Evolutionary conservation across 2,888 invertebrate species (phyloP).

Genomic region (Ligdia adustata): DNA sequence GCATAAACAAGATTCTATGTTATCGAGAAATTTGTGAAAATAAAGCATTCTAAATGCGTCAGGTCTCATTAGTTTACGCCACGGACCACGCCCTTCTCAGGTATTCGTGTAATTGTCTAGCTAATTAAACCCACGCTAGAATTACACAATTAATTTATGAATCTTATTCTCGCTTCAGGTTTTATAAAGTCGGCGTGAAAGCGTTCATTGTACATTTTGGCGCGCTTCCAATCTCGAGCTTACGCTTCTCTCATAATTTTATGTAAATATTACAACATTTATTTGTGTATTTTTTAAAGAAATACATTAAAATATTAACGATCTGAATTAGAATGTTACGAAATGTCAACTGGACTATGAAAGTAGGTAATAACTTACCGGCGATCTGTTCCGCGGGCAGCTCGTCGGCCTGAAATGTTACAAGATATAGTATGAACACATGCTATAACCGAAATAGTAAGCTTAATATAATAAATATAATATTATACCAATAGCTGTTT

Average conservation of each 20-base stretch:
- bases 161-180: conserved; percentile 39
- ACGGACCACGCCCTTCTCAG: conserved; percentile 49
- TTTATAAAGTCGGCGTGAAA: conserved; percentile 67
- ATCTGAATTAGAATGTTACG: conserved; percentile 11
- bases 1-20: too few species aligned
- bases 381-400: conserved; percentile 96
- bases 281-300: conserved; percentile 44
- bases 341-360: not conserved
- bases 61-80: conserved; percentile 10
- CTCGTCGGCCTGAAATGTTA: conserved; percentile 91
- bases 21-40: not conserved
- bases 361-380: conserved; percentile 84
- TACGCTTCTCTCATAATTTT: conserved; percentile 54
- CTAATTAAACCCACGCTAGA: conserved; percentile 62
- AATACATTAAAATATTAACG: too few species aligned
- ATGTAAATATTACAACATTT: conserved; percentile 52
- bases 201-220: conserved; percentile 63
- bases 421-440: too few species aligned
- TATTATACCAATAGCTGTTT: too few species aligned
- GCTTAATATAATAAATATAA: too few species aligned
- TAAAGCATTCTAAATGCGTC: not conserved
- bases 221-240: conserved; percentile 56
- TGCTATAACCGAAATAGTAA: too few species aligned
- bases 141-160: conserved; percentile 47
- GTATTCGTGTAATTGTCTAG: conserved; percentile 52